These are phyloP conservation scores for Lumbricus terrestris DNA, from an alignment of 2,888 invertebrate genomes.

Conservation along the genomic window DNA sequence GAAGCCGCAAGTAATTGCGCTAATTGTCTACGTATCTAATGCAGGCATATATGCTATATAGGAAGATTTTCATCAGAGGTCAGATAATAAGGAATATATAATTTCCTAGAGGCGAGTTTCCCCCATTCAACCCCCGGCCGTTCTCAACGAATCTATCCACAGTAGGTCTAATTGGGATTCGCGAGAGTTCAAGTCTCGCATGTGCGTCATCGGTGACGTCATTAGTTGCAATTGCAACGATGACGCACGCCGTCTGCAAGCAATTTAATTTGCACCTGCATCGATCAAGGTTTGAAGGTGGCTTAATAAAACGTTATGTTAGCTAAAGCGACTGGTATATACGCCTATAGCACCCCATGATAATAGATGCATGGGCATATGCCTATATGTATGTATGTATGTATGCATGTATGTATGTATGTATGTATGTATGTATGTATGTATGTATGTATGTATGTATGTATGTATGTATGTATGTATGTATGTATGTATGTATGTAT, in stretches of 20 bases:
- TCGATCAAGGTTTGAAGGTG: neutral
- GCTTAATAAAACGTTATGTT: neutral
- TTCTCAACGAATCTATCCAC: neutral
- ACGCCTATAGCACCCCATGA: too few species aligned
- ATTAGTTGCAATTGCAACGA: neutral
- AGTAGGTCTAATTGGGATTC: neutral
- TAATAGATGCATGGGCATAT: too few species aligned
- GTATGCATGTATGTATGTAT: too few species aligned
- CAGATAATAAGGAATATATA: too few species aligned
- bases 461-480: too few species aligned
- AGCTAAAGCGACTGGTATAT: neutral
- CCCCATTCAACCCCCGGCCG: neutral
- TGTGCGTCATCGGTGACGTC: conserved; percentile 3
- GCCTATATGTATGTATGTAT: too few species aligned
- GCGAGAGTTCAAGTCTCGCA: neutral
- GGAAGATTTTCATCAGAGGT: too few species aligned
- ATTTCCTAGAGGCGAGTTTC: neutral
- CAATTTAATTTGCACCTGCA: neutral
- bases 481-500: conserved; percentile 12
- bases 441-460: too few species aligned
- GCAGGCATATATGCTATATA: too few species aligned
- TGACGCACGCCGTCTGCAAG: neutral
- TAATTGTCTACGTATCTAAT: neutral
- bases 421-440: too few species aligned
- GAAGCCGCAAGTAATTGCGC: neutral